Evolutionary conservation across 64 coral and sea anemone genomes (phyloP).

Genomic region (Exaiptasia diaphana): DNA sequence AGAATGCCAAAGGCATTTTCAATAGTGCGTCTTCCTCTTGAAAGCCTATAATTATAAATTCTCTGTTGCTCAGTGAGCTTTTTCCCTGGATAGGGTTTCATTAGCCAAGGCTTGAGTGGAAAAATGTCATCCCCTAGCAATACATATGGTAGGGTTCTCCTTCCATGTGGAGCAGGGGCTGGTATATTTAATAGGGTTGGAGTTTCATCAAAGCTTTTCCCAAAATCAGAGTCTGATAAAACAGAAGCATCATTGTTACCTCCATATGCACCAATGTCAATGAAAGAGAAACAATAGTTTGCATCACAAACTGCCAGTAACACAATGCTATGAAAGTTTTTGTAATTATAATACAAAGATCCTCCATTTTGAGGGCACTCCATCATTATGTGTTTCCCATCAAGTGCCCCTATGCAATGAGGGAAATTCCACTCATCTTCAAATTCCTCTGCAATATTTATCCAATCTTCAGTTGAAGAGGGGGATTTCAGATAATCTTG

Average conservation of each 20-base stretch:
- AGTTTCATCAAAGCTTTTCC: slow-evolving; percentile 9
- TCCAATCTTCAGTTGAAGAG: neutral
- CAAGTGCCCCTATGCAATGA: slow-evolving; percentile 16
- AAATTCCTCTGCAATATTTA: slow-evolving; percentile 6
- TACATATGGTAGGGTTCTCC: neutral
- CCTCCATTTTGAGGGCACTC: slow-evolving; percentile 35
- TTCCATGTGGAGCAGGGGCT: neutral
- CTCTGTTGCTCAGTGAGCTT: neutral
- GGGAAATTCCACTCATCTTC: slow-evolving; percentile 22
- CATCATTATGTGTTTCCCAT: slow-evolving; percentile 47
- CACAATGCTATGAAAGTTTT: slow-evolving; percentile 48
- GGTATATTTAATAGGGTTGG: neutral
- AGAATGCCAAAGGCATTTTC: neutral
- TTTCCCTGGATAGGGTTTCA: slow-evolving; percentile 35
- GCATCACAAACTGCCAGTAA: slow-evolving; percentile 53
- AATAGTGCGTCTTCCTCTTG: neutral
- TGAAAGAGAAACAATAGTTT: slow-evolving; percentile 44
- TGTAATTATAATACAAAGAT: slow-evolving; percentile 35
- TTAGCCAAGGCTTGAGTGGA: neutral
- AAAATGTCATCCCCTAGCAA: slow-evolving; percentile 32
- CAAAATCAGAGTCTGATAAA: neutral
- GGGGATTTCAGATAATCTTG: neutral
- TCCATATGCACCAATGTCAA: slow-evolving; percentile 40
- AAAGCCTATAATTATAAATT: neutral
- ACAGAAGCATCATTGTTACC: slow-evolving; percentile 3